Conservation (phyloP, 2,113 vertebrate genomes). For the Eptesicus fuscus region DNA sequence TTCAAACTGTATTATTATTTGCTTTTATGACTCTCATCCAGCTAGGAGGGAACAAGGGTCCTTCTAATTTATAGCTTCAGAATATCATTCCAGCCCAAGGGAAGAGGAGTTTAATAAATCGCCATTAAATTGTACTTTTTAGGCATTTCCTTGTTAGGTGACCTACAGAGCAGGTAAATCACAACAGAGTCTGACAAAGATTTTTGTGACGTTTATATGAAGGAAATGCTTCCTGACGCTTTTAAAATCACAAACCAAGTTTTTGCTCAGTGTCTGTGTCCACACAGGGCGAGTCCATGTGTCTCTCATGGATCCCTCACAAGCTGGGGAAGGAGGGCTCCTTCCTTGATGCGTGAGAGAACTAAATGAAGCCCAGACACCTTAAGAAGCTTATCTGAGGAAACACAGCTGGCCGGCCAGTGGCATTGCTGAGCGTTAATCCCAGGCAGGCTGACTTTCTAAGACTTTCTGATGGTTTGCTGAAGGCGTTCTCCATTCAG, state of each 20-base stretch:
- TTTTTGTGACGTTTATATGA: not conserved
- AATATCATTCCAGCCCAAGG: not conserved
- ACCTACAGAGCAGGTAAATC: conserved; percentile 15
- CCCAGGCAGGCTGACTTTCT: not conserved
- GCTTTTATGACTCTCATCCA: not conserved
- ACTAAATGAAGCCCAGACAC: not conserved
- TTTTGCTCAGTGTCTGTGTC: not conserved
- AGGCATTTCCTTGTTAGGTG: not conserved
- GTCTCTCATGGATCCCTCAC: not conserved
- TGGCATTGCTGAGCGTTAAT: not conserved
- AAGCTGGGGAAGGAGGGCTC: not conserved
- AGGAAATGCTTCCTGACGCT: conserved; percentile 1
- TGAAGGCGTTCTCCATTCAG: not conserved
- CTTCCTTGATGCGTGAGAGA: not conserved
- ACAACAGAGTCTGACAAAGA: not conserved
- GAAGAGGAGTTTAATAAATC: not conserved
- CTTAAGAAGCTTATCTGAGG: not conserved
- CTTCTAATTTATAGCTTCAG: not conserved
- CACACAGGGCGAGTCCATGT: not conserved
- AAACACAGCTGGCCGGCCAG: not conserved
- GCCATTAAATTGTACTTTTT: not conserved
- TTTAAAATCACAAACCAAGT: not conserved
- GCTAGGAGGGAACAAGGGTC: not conserved
- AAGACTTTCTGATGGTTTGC: not conserved
- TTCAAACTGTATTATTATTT: not conserved